These are phyloP conservation scores for Nasonia longicornis DNA, from an alignment of 1,140 invertebrate genomes.

Conservation along the genomic window DNA sequence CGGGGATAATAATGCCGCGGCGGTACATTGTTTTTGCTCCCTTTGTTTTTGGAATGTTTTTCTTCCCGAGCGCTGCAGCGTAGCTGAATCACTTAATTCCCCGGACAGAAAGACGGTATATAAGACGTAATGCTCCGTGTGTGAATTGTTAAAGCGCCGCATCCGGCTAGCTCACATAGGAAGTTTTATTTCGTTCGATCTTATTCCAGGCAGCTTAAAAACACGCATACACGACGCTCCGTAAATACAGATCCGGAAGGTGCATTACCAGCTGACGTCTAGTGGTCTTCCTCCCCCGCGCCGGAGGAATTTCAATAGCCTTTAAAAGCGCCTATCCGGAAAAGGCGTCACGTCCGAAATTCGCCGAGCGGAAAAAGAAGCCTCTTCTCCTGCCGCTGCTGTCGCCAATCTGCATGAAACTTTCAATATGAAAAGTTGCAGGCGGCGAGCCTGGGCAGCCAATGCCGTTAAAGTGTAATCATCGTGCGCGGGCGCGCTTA, in stretches of 20 bases:
- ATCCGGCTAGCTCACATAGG: too few species aligned
- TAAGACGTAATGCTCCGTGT: too few species aligned
- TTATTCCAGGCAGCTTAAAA: too few species aligned
- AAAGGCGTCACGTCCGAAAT: conserved; percentile 35
- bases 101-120: not conserved
- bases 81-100: not conserved
- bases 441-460: not conserved
- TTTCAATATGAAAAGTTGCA: conserved; percentile 23
- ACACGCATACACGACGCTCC: too few species aligned
- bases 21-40: not conserved
- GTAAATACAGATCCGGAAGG: conserved; percentile 9
- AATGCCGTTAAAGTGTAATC: conserved; percentile 27
- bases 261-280: conserved; percentile 27
- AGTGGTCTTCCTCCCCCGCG: not conserved
- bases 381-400: not conserved
- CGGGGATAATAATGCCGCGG: not conserved
- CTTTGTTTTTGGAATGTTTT: not conserved
- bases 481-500: not conserved
- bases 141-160: too few species aligned
- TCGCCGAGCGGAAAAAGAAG: conserved; percentile 14
- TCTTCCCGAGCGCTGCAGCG: not conserved
- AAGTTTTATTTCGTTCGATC: too few species aligned
- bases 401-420: conserved; percentile 25
- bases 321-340: conserved; percentile 28
- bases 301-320: conserved; percentile 36